A percentile compares a stretch with the other conserved stretches of the same genome.
phyloP scores from a whole-genome alignment of 2,888 invertebrate species.

The Agonopterix subpropinquella region DNA sequence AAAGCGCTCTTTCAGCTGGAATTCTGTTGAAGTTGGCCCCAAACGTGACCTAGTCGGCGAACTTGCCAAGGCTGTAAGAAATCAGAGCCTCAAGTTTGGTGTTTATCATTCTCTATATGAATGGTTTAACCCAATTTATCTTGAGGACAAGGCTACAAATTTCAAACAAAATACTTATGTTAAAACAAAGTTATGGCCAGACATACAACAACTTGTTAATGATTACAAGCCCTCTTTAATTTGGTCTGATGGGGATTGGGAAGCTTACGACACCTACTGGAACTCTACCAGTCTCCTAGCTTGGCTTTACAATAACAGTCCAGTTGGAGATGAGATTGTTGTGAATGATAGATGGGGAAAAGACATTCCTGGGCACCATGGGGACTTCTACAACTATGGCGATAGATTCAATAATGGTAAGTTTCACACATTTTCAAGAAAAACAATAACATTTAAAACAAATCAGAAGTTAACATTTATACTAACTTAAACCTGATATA shows the following conservation, averaged over 20 bases:
- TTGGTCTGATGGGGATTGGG: conserved; percentile 98
- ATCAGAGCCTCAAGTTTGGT: conserved; percentile 82
- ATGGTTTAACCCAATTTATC: conserved; percentile 91
- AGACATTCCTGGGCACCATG: conserved; percentile 87
- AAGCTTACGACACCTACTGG: conserved; percentile 89
- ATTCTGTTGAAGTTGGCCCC: conserved; percentile 86
- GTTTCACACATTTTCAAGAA: conserved; percentile 6
- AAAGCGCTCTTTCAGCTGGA: conserved; percentile 88
- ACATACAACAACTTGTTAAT: conserved; percentile 84
- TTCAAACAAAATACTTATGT: conserved; percentile 81
- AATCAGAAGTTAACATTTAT: too few species aligned
- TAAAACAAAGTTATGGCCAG: conserved; percentile 83
- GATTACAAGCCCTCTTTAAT: conserved; percentile 84
- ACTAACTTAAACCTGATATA: too few species aligned
- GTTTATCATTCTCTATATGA: conserved; percentile 91
- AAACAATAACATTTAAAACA: too few species aligned
- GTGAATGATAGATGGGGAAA: conserved; percentile 97
- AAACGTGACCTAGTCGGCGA: conserved; percentile 87
- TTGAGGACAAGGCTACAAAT: conserved; percentile 79
- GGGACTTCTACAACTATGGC: conserved; percentile 89
- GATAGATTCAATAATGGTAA: conserved; percentile 78
- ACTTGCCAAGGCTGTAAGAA: conserved; percentile 80
- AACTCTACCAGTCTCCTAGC: conserved; percentile 88
- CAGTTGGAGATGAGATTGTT: conserved; percentile 90
- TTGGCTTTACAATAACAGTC: conserved; percentile 96